Evolutionary conservation across 1,140 invertebrate species (phyloP), one percentile per base, ranked within the genome.

Genomic region (Ladona fulva): DNA sequence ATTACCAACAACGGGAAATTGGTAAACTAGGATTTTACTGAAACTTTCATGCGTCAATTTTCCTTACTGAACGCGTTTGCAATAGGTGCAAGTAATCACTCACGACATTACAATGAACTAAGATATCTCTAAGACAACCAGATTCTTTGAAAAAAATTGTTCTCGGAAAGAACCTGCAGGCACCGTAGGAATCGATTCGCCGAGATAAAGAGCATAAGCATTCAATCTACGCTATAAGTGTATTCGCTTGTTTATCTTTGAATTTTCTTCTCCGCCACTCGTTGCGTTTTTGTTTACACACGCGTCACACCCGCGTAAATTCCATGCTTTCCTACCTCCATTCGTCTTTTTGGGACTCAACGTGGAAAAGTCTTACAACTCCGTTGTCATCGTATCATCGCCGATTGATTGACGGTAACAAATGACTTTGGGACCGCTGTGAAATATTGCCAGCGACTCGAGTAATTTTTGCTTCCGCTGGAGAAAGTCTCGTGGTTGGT

Each of bases 351-450:
- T 66, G 16, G 52, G 16, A 1, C 52, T 22, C 52, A 66, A 19
- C 52, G 52, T 22, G 52, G 52, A 19, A 6, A 66, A 22, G n/a
- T 66, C 52, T 66, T 22, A 66, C 52, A 66, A 22, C 52, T 19
- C 14, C 52, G 52, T 66, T 66, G 52, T 66, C 52, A 22, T 66
- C 52, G 52, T 66, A 66, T 66, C 52, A 66, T 66, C 52, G 52
- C 52, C 52, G 52, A 16, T 66, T 66, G 52, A 66, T 66, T 66
- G 52, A 66, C 52, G n/a, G 52, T 66, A 66, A 66, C 52, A 66
- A 66, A 66, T 66, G 52, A 66, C 52, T 22, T 16, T 16, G n/a
- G 14, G 52, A 22, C 3, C n/a, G 16, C 16, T 3, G 52, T 66
- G 52, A 66, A 66, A 66, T 66, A 66, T 66, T 66, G 52, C 52